These are phyloP conservation scores for Hephaestus fuliginosus DNA, from an alignment of 2,797 vertebrate species.

Conservation along the genomic window DNA sequence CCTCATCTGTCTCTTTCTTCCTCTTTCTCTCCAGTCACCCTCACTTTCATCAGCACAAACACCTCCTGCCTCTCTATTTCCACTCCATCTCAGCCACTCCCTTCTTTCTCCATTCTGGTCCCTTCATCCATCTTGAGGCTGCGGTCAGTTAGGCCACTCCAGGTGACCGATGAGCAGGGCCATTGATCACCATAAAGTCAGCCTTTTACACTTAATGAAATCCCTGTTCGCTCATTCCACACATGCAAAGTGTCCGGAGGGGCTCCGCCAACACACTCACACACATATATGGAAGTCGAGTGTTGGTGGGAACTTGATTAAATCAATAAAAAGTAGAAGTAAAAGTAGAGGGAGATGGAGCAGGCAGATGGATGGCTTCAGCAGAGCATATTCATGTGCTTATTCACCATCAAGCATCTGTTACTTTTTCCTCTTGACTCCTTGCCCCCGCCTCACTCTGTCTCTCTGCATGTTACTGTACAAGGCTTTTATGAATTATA, in stretches of 20 bases:
- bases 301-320: slow-evolving; percentile 30
- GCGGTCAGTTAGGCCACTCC: slow-evolving; percentile 54
- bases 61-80: slow-evolving; percentile 45
- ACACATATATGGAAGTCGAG: slow-evolving; percentile 6
- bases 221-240: slow-evolving; percentile 27
- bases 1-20: slow-evolving; percentile 33
- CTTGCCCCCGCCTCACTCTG: not conserved
- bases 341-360: slow-evolving; percentile 21
- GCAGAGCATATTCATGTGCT: slow-evolving; percentile 35
- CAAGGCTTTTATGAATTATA: slow-evolving; percentile 7
- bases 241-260: slow-evolving; percentile 40
- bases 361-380: slow-evolving; percentile 56
- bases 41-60: slow-evolving; percentile 49
- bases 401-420: slow-evolving; percentile 40
- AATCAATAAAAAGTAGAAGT: slow-evolving; percentile 40
- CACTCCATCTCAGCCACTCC: slow-evolving; percentile 47
- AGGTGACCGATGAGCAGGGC: slow-evolving; percentile 62
- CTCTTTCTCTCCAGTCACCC: slow-evolving; percentile 17
- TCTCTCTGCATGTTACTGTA: slow-evolving; percentile 12
- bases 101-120: slow-evolving; percentile 5
- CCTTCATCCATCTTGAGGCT: slow-evolving; percentile 59
- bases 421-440: slow-evolving; percentile 30
- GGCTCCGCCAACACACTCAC: not conserved
- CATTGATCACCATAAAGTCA: slow-evolving; percentile 62
- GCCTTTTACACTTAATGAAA: slow-evolving; percentile 72